phyloP scores from a whole-genome alignment of 2,113 vertebrate species.

The Microcebus tavaratra region DNA sequence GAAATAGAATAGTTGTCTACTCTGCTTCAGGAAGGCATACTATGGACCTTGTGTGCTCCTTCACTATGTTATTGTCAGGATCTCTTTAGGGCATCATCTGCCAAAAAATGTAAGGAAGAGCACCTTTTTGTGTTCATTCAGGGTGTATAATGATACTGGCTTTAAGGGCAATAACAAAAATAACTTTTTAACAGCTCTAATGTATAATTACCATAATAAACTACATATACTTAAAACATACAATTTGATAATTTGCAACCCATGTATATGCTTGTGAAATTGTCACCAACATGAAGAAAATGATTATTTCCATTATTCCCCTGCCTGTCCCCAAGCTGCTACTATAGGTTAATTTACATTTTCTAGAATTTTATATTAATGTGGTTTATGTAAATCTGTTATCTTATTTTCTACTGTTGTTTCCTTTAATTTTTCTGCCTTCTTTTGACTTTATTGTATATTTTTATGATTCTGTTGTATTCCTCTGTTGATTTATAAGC shows the following conservation, averaged over 20 bases:
- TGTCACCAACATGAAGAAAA: slow-evolving; percentile 6
- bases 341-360: slow-evolving; percentile 18
- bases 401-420: neutral
- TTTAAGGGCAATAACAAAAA: neutral
- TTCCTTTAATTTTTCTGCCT: neutral
- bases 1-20: neutral
- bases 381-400: neutral
- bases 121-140: neutral
- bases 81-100: neutral
- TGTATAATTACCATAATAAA: neutral
- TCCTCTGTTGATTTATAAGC: neutral
- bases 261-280: neutral
- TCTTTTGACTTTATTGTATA: neutral
- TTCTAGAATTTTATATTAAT: slow-evolving; percentile 28
- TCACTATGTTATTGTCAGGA: neutral
- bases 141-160: neutral
- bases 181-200: neutral
- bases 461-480: neutral
- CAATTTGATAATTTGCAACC: neutral
- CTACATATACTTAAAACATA: neutral
- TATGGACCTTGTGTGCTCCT: neutral
- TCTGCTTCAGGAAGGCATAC: neutral
- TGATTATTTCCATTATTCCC: neutral
- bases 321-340: neutral
- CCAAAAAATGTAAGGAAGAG: neutral